Conservation (phyloP, 2,888 invertebrate species). For the Leptarthrus brevirostris region DNA sequence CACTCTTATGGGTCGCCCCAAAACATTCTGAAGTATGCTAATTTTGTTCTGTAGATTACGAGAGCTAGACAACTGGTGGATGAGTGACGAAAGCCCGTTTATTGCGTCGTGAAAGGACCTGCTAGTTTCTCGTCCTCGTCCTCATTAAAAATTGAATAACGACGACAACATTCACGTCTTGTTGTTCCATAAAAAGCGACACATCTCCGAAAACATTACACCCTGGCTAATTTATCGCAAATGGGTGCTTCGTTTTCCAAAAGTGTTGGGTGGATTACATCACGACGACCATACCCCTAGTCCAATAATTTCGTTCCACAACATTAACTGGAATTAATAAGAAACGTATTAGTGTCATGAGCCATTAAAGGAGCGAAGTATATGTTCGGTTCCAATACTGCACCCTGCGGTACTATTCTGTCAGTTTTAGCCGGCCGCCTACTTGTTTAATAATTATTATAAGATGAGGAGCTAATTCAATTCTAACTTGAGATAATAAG, state of each 20-base stretch:
- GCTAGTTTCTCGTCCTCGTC: constrained; percentile 13
- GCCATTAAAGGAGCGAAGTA: constrained; percentile 13
- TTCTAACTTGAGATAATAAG: constrained; percentile 1
- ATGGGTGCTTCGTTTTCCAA: background rate
- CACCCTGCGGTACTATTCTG: constrained; percentile 20
- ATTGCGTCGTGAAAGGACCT: background rate
- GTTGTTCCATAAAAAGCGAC: background rate
- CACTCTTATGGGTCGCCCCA: background rate
- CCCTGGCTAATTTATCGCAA: constrained; percentile 4
- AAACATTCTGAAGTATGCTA: background rate
- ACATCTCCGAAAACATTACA: background rate
- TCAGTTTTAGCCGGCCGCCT: background rate
- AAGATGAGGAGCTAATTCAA: constrained; percentile 22
- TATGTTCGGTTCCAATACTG: background rate
- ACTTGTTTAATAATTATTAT: constrained; percentile 37
- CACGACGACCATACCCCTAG: background rate
- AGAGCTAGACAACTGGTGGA: background rate
- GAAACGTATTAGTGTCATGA: constrained; percentile 17
- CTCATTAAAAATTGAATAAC: constrained; percentile 32
- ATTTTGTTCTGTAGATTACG: constrained; percentile 13
- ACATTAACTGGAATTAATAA: constrained; percentile 13
- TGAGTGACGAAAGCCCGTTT: constrained; percentile 3
- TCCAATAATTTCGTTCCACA: background rate
- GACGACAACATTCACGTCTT: constrained; percentile 18
- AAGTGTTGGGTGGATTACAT: background rate